Evolutionary conservation across 2,888 invertebrate species (phyloP), one percentile per base, ranked within the genome.

Genomic region (Drosophila imparisetae): DNA sequence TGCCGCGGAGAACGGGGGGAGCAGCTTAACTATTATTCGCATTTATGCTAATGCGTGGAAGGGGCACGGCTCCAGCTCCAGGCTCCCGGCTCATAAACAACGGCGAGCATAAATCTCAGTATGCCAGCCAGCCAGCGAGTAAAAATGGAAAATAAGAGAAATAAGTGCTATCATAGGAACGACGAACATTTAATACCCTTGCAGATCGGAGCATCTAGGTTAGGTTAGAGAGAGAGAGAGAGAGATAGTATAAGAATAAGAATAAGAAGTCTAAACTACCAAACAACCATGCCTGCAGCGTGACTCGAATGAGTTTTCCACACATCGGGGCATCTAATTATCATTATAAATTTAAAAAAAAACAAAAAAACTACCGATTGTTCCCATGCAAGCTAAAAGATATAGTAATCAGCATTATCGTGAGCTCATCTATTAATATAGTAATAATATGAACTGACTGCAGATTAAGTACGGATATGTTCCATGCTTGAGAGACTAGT

Each of bases 41-140:
- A 77, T 71, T 80, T 80, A 80, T 80, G 79, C 79, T 80, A 80
- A 80, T 80, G 63, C 71, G 66, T 30, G 61, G 24, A 45, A 24
- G 11, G 18, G 29, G 40, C 10, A 6, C 18, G 38, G 36, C 15
- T 8, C 45, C 29, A 61, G 61, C 54, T 55, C 27, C 48, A 18
- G 13, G n/a, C 32, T 27, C 36, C 32, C 40, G 55, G 55, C 54
- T 59, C 72, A 79, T 79, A 76, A 79, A 77, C 77, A 79, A 80
- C 59, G 49, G 32, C 65, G 58, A 82, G 83, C 85, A 85, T 85
- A 88, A 85, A 85, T 85, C 86, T 84, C 81, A 66, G 67, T 40
- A 52, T 62, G 68, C 66, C 66, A 65, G 27, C 48, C 45, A 40
- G 36, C 13, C 50, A 40, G 36, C 18, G 50, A 29, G 21, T 21